These are phyloP conservation scores for Vultur gryphus DNA, from an alignment of 2,797 vertebrate species.

Conservation along the genomic window DNA sequence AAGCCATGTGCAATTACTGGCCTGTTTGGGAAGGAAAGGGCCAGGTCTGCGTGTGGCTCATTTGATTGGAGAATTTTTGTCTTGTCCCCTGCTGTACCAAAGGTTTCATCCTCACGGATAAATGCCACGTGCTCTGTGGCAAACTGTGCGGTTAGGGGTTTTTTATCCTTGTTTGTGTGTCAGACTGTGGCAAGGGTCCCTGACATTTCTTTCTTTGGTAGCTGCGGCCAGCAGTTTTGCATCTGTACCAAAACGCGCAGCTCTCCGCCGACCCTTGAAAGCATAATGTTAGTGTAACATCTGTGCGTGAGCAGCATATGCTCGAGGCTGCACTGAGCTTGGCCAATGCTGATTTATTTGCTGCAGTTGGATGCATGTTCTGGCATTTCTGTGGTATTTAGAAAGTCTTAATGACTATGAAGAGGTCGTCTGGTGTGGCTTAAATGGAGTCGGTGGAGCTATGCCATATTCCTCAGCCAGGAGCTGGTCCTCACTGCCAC, in stretches of 20 bases:
- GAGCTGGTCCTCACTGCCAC: not conserved
- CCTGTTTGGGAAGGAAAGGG: not conserved
- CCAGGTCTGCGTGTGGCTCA: not conserved
- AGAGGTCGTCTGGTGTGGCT: not conserved
- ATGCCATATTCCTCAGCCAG: not conserved
- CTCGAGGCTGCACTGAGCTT: not conserved
- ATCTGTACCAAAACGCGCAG: fast-evolving
- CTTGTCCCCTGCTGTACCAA: not conserved
- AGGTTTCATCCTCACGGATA: not conserved
- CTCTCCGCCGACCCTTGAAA: not conserved
- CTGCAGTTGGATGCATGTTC: not conserved
- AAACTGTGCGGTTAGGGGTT: not conserved
- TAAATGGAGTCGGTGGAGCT: not conserved
- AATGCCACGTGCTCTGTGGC: not conserved
- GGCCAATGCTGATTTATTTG: not conserved
- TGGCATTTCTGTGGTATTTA: not conserved
- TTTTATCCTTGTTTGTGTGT: not conserved
- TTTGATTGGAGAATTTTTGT: not conserved
- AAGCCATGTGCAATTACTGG: not conserved
- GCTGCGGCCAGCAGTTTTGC: not conserved
- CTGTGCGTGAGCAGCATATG: fast-evolving
- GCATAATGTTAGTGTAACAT: fast-evolving
- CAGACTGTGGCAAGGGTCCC: not conserved
- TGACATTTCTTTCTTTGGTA: not conserved
- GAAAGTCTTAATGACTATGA: not conserved